Percentiles rank a stretch among this genome's conserved stretches.
phyloP scores from a whole-genome alignment of 2,113 vertebrate species.

The Chrysochloris asiatica region DNA sequence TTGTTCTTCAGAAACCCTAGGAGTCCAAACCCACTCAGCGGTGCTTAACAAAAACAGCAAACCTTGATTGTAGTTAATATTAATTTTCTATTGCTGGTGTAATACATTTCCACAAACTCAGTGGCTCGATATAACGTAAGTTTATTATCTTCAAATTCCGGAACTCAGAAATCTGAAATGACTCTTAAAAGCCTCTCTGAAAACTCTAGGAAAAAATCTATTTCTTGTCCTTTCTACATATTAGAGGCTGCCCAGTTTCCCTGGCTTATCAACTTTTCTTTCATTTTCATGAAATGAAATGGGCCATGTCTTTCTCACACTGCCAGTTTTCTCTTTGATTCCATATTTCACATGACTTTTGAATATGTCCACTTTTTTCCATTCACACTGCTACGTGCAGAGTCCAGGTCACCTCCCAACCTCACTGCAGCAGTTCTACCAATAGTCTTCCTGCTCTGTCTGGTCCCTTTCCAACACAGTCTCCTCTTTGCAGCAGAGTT shows the following conservation, averaged over 20 bases:
- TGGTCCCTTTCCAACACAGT: neutral
- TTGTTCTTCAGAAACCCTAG: no score
- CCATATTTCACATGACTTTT: neutral
- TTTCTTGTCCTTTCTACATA: neutral
- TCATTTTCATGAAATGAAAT: no score
- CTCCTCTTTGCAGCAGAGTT: neutral
- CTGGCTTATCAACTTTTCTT: neutral
- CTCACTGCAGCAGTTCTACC: no score
- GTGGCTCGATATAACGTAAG: neutral
- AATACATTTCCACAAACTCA: neutral
- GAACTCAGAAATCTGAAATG: neutral
- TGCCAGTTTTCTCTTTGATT: rapidly evolving
- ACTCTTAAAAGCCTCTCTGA: neutral
- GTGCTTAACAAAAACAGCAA: no score
- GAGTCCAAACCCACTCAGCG: no score
- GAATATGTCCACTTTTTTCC: neutral
- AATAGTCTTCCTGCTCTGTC: neutral
- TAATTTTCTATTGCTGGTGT: neutral
- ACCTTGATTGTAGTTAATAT: neutral
- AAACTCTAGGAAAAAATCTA: neutral
- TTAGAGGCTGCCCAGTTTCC: neutral
- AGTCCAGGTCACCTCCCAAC: no score
- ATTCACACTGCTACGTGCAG: neutral
- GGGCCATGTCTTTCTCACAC: neutral
- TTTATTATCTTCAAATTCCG: neutral